Conservation (phyloP, 2,888 invertebrate species). For the Globia sparganii region DNA sequence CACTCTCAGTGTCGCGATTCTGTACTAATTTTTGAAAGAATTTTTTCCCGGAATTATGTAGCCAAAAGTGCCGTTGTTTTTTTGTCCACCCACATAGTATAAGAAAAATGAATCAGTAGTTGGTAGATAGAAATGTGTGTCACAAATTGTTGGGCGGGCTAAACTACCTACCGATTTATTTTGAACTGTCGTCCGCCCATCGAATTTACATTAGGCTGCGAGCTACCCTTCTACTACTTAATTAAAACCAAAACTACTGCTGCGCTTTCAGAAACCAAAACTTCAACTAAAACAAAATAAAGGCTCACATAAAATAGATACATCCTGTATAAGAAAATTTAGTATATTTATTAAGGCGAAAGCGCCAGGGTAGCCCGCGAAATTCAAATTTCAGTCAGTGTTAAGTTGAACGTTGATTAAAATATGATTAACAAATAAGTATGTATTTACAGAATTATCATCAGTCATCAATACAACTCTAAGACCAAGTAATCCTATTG, state of each 20-base stretch:
- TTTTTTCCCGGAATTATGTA: neutral
- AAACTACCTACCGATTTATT: conserved; percentile 9
- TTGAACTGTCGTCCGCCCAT: neutral
- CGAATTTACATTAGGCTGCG: neutral
- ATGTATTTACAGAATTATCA: too few relatives aligned
- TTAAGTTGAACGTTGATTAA: too few relatives aligned
- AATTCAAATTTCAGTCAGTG: too few relatives aligned
- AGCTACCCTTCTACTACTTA: neutral
- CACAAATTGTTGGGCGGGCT: neutral
- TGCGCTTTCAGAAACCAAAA: neutral
- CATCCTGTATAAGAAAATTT: neutral
- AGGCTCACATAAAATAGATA: neutral
- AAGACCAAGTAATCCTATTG: too few relatives aligned
- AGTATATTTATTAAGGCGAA: too few relatives aligned
- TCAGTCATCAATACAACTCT: too few relatives aligned
- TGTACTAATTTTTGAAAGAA: neutral
- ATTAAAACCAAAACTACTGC: neutral
- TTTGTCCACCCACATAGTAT: neutral
- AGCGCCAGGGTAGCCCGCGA: too few relatives aligned
- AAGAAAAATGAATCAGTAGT: neutral
- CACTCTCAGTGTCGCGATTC: neutral
- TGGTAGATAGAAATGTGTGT: neutral
- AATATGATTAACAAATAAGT: too few relatives aligned
- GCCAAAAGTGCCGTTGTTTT: neutral
- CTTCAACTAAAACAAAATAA: neutral